Base-by-base conservation (phyloP, 1,140 invertebrate species). In the Daktulosphaira vitifoliae region DNA sequence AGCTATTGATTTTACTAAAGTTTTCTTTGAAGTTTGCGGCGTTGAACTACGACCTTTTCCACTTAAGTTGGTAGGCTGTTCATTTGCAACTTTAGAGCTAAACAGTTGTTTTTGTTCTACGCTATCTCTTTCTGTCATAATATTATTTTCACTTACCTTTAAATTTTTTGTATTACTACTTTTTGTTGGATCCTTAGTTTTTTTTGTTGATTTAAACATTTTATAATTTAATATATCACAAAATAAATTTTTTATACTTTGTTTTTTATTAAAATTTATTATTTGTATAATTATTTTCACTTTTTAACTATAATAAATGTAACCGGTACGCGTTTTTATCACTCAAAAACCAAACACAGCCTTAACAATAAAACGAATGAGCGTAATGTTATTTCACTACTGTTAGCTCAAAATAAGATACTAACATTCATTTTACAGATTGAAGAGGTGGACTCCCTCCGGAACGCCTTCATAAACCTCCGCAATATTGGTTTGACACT, bases 181-280 rank as follows among this genome's bases (percentile, higher is more conserved):
- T 48, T 46, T 44, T 0, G 56, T 62, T 6, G 56, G 56, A 4
- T 62, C 56, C 29, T 62, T 62, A 3, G 56, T 33, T 29, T 62
- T 62, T 20, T 62, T 62, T 8, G 56, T 62, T 15, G 56, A 62
- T 33, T 62, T 62, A 33, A 62, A 62, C 56, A 62, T 62, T 29
- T 46, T 56, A 38, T n/a, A n/a, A 15, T 51, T 42, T 42, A 39
- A 23, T 56, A n/a, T 42, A 39, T 44, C 2, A 56, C 0, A 18
- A 16, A 42, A 5, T 5, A 13, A 42, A 42, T 2, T n/a, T n/a
- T n/a, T n/a, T n/a, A n/a, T n/a, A n/a, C n/a, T n/a, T n/a, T n/a
- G n/a, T n/a, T n/a, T n/a, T n/a, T n/a, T n/a, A n/a, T n/a, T n/a
- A n/a, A n/a, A n/a, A n/a, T n/a, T n/a, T n/a, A n/a, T n/a, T n/a